Base-by-base conservation (phyloP, 2,888 invertebrate genomes). In the Metellina segmentata region DNA sequence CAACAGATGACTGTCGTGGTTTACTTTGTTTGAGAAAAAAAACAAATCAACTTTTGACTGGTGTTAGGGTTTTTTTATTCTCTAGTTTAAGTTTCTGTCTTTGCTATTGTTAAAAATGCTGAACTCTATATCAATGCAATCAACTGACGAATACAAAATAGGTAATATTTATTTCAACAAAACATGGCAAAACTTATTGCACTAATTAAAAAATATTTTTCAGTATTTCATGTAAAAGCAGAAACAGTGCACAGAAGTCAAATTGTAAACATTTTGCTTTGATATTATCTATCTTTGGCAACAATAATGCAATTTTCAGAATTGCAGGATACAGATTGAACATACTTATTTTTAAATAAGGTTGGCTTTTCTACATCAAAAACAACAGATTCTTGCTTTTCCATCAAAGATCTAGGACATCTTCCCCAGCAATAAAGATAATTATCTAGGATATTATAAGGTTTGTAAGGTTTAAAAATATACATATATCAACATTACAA, bases 381-480 rank as follows among this genome's bases (percentile, higher is more conserved):
- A 34, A 53, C 9, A 61, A 20, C 6, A 9, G 78, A 19, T 72
- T 85, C 85, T 48, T 61, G n/a, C 71, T 69, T 74, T 8, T 20
- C 52, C 7, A 19, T 70, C 9, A 91, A 79, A 74, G 69, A 81
- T n/a, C 20, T 70, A 34, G 91, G 91, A 74, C 88, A 88, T 79
- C 74, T 85, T 74, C 91, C 91, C 88, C 91, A 91, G 53, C 88
- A 88, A 69, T 69, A 52, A 8, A 91, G 61, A 16, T 51, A 48
- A 51, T 91, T 85, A 81, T 91, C 70, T 81, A 71, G 34, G 4
- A 87, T 71, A 51, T 71, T 71, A 75, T 0, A 81, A 48, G 13
- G 5, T 51, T n/a, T 19, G 51, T n/a, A 11, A 70, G 34, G 34
- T 7, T 48, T 19, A 72, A 13, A 19, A 51, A 5, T 53, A 34